Percentiles rank a stretch among this genome's conserved stretches.
Evolutionary conservation across 2,888 invertebrate genomes (phyloP).

Genomic region (Euplagia quadripunctaria): DNA sequence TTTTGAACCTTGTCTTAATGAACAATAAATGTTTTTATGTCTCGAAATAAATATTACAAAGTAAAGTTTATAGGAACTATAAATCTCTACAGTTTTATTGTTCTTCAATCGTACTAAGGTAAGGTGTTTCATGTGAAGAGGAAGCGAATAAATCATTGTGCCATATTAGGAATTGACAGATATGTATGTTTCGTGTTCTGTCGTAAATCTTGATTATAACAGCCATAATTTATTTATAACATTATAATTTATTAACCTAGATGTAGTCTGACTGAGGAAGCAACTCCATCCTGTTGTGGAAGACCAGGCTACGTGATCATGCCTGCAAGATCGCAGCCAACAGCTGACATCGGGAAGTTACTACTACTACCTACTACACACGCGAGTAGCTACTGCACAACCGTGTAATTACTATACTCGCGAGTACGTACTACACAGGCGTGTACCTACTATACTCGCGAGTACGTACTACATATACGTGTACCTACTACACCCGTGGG

Average conservation of each 20-base stretch:
- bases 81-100: conserved; percentile 15
- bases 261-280: neutral
- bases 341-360: too few species aligned
- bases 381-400: too few species aligned
- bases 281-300: neutral
- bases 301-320: neutral
- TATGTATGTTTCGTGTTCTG: conserved; percentile 12
- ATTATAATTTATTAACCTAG: neutral
- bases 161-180: conserved; percentile 18
- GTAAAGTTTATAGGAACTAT: conserved; percentile 17
- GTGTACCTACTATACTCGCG: too few species aligned
- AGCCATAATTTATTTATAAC: neutral
- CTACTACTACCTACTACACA: too few species aligned
- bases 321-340: too few species aligned
- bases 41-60: conserved; percentile 12
- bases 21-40: neutral
- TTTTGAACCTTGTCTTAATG: neutral
- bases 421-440: too few species aligned
- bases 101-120: neutral
- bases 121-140: neutral
- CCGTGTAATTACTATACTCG: too few species aligned
- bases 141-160: conserved; percentile 11
- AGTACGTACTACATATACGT: too few species aligned
- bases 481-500: too few species aligned
- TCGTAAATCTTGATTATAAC: conserved; percentile 10